These are phyloP conservation scores for Dissostichus mawsoni DNA, from an alignment of 2,113 vertebrate species.

Conservation along the genomic window DNA sequence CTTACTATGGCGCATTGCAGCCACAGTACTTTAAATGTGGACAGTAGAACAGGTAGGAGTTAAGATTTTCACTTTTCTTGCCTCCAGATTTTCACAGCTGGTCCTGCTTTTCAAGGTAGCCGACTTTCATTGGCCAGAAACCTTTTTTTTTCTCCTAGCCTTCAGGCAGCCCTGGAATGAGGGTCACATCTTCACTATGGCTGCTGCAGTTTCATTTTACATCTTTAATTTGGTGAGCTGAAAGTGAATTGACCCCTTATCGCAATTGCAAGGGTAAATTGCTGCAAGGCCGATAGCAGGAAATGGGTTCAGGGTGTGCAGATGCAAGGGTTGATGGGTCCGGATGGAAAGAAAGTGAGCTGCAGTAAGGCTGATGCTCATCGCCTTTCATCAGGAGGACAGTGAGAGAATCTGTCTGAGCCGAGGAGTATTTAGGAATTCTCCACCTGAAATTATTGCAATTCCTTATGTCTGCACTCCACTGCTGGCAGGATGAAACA, in stretches of 20 bases:
- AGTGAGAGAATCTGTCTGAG: slow-evolving; percentile 40
- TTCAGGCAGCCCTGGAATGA: slow-evolving; percentile 49
- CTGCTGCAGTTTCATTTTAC: slow-evolving; percentile 62
- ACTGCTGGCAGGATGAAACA: slow-evolving; percentile 55
- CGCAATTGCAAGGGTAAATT: slow-evolving; percentile 53
- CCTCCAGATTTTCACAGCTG: slow-evolving; percentile 49
- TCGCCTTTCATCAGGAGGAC: slow-evolving; percentile 51
- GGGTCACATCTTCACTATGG: slow-evolving; percentile 39
- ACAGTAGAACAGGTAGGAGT: slow-evolving; percentile 31
- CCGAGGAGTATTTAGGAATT: slow-evolving; percentile 48
- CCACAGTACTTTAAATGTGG: slow-evolving; percentile 29
- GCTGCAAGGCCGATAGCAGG: slow-evolving; percentile 51
- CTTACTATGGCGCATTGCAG: slow-evolving; percentile 23
- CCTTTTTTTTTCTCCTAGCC: slow-evolving; percentile 27
- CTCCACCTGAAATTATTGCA: slow-evolving; percentile 54
- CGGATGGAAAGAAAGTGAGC: slow-evolving; percentile 34
- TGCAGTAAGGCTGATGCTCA: slow-evolving; percentile 37
- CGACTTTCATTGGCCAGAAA: slow-evolving; percentile 25
- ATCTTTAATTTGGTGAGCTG: slow-evolving; percentile 64
- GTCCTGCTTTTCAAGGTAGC: slow-evolving; percentile 32
- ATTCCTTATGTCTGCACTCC: slow-evolving; percentile 31
- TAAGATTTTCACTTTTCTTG: slow-evolving; percentile 42
- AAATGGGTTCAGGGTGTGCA: slow-evolving; percentile 58
- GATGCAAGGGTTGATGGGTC: slow-evolving; percentile 54
- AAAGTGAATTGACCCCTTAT: slow-evolving; percentile 67